Percentiles rank a stretch among this genome's conserved stretches.
Evolutionary conservation across 2,888 invertebrate species (phyloP).

Genomic region (Labia minor): DNA sequence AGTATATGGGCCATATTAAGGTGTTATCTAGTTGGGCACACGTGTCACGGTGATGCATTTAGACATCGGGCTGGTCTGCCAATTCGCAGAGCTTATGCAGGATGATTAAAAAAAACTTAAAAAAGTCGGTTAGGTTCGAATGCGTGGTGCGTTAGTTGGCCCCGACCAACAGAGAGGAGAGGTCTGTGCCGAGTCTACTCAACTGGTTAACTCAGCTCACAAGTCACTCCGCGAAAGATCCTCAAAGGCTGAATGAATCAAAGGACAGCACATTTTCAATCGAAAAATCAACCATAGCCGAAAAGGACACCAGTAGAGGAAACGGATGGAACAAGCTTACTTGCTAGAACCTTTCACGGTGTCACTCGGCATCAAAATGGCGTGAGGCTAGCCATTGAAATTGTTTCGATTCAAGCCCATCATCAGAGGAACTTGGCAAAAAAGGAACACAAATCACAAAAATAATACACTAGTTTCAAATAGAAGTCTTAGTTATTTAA

Average conservation of each 20-base stretch:
- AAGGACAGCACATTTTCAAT: neutral
- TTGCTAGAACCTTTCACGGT: conserved; percentile 8
- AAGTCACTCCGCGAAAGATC: neutral
- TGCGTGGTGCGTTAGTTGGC: neutral
- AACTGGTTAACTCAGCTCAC: neutral
- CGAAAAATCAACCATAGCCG: neutral
- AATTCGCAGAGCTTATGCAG: conserved; percentile 28
- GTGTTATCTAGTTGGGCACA: conserved; percentile 33
- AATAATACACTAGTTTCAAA: neutral
- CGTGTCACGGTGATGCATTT: conserved; percentile 36
- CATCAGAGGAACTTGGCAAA: neutral
- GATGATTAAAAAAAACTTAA: conserved; percentile 30
- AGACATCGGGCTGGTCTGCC: conserved; percentile 34
- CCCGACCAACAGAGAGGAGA: neutral
- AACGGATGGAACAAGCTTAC: neutral
- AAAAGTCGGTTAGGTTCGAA: neutral
- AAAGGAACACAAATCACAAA: neutral
- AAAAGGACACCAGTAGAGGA: neutral
- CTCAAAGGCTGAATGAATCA: neutral
- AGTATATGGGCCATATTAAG: conserved; percentile 50
- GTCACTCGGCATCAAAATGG: conserved; percentile 26
- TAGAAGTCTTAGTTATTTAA: neutral
- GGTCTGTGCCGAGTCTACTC: neutral
- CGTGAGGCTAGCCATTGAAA: conserved; percentile 18
- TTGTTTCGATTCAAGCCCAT: neutral